phyloP scores from a whole-genome alignment of 2,113 vertebrate species.

The Tetrao urogallus region DNA sequence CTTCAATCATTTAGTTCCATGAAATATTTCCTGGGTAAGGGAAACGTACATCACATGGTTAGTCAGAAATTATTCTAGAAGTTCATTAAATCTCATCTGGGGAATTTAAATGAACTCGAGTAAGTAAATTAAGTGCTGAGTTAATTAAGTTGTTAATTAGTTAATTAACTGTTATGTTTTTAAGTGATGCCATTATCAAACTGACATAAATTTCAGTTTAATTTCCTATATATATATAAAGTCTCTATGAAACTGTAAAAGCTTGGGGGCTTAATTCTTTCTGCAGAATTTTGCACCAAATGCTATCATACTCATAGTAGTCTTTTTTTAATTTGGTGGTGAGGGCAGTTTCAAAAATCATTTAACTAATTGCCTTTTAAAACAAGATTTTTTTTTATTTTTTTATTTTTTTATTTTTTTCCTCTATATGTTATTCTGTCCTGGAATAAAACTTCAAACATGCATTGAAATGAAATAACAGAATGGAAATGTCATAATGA shows the following conservation, averaged over 20 bases:
- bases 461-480: not conserved
- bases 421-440: not conserved
- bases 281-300: constrained; percentile 70
- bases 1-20: constrained; percentile 74
- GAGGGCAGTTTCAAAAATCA: constrained; percentile 53
- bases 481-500: not conserved
- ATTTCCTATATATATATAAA: constrained; percentile 74
- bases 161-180: constrained; percentile 86
- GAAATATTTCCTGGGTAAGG: constrained; percentile 66
- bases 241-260: constrained; percentile 78
- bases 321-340: constrained; percentile 58
- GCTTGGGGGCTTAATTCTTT: constrained; percentile 78
- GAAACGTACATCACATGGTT: constrained; percentile 73
- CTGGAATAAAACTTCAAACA: not conserved
- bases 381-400: not conserved
- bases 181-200: constrained; percentile 83
- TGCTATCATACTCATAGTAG: constrained; percentile 59
- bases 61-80: constrained; percentile 80
- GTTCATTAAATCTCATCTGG: constrained; percentile 82
- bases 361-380: constrained; percentile 35
- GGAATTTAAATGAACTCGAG: constrained; percentile 83
- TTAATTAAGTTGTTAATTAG: constrained; percentile 90
- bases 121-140: constrained; percentile 85
- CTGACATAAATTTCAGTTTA: constrained; percentile 82
- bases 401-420: not conserved